Percentiles rank a stretch among this genome's conserved stretches.
Conservation (phyloP, 2,113 vertebrate species). For the Bos indicus region DNA sequence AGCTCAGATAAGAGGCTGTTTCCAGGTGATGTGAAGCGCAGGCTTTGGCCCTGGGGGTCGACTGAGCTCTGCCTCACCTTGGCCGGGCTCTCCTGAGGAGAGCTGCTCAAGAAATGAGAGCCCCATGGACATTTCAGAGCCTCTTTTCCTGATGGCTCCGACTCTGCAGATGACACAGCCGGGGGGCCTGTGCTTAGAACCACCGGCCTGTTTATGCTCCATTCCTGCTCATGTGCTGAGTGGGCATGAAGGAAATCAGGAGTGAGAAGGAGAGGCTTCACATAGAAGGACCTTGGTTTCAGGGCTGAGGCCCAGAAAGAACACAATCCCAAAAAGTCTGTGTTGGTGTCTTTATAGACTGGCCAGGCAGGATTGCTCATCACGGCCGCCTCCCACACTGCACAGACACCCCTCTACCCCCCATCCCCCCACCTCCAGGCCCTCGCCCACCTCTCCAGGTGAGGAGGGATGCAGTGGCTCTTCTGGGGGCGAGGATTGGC, state of each 20-base stretch:
- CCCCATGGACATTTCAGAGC: background rate
- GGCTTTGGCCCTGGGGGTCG: background rate
- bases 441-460: background rate
- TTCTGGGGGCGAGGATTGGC: background rate
- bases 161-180: background rate
- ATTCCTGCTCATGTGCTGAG: background rate
- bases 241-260: background rate
- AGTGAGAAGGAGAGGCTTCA: too few relatives aligned
- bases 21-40: background rate
- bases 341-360: too few relatives aligned
- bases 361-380: background rate
- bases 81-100: background rate
- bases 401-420: background rate
- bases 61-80: background rate
- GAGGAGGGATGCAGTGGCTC: background rate
- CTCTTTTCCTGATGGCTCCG: background rate
- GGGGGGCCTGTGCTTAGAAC: background rate
- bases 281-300: background rate
- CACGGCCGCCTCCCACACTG: background rate
- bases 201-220: background rate
- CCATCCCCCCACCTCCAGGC: background rate
- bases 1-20: background rate
- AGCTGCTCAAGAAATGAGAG: background rate
- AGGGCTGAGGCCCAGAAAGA: background rate
- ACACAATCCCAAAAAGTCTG: background rate